Conservation (phyloP, 2,888 invertebrate species). For the Epiblema foenella region DNA sequence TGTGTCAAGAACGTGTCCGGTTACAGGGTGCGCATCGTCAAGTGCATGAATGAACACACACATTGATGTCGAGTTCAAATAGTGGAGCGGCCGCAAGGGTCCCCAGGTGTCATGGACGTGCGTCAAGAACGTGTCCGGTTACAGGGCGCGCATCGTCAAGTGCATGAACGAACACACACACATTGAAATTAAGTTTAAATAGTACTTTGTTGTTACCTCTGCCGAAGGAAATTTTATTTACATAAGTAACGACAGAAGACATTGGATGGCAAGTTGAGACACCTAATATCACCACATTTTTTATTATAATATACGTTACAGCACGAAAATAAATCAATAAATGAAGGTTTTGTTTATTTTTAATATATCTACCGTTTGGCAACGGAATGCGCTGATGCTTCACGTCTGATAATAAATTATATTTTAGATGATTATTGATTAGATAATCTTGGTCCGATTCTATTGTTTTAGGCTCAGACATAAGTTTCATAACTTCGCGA, state of each 20-base stretch:
- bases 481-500: constrained; percentile 15
- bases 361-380: background rate
- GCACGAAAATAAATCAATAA: too few species aligned
- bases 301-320: background rate
- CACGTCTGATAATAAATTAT: background rate
- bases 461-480: constrained; percentile 9
- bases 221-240: too few species aligned
- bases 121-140: constrained; percentile 52
- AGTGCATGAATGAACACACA: constrained; percentile 25
- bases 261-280: too few species aligned
- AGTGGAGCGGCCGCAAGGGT: background rate
- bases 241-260: too few species aligned
- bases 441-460: background rate
- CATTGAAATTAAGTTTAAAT: background rate
- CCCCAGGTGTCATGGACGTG: constrained; percentile 52
- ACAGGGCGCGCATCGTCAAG: constrained; percentile 58
- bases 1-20: constrained; percentile 54
- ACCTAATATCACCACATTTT: background rate
- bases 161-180: constrained; percentile 44
- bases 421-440: background rate
- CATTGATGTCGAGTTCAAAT: background rate
- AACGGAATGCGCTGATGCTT: background rate
- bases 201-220: background rate
- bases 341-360: background rate
- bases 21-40: constrained; percentile 60